Percentiles rank a stretch among this genome's conserved stretches.
phyloP scores from a whole-genome alignment of 2,797 vertebrate genomes.

The Capromys pilorides region DNA sequence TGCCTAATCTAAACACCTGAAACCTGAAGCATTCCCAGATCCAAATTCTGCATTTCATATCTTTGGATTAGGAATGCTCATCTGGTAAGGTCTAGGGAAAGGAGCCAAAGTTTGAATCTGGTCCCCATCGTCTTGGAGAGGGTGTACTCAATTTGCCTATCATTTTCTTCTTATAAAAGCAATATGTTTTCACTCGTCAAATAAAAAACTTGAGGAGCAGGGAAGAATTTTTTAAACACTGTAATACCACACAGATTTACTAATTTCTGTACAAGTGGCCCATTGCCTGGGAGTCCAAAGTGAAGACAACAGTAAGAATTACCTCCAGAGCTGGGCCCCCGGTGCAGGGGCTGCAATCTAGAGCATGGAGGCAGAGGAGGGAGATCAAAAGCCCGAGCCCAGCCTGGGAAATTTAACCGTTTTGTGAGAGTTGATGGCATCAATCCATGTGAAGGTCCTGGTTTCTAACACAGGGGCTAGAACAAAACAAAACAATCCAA shows the following conservation, averaged over 20 bases:
- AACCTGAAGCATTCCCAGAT: background rate
- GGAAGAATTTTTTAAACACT: background rate
- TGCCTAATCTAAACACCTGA: background rate
- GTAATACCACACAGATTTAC: background rate
- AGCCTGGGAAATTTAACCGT: background rate
- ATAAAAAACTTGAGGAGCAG: constrained; percentile 39
- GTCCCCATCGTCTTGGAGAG: background rate
- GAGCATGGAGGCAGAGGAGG: background rate
- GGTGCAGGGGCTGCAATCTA: background rate
- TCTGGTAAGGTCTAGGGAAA: background rate
- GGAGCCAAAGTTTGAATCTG: background rate
- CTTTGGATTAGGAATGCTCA: background rate
- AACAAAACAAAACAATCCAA: background rate
- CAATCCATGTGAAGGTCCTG: background rate
- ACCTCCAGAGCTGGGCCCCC: background rate
- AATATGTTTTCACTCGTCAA: constrained; percentile 16
- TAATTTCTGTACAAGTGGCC: background rate
- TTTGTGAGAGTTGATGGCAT: too few relatives aligned
- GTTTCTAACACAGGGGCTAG: background rate
- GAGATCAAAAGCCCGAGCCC: background rate
- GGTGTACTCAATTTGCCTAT: background rate
- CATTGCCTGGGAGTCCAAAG: constrained; percentile 42
- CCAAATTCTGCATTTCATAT: background rate
- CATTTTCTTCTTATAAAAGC: constrained; percentile 37
- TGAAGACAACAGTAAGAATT: constrained; percentile 28